These are phyloP conservation scores for Patiria miniata DNA, from an alignment of 35 echinoderm and acorn worm genomes.

Conservation along the genomic window DNA sequence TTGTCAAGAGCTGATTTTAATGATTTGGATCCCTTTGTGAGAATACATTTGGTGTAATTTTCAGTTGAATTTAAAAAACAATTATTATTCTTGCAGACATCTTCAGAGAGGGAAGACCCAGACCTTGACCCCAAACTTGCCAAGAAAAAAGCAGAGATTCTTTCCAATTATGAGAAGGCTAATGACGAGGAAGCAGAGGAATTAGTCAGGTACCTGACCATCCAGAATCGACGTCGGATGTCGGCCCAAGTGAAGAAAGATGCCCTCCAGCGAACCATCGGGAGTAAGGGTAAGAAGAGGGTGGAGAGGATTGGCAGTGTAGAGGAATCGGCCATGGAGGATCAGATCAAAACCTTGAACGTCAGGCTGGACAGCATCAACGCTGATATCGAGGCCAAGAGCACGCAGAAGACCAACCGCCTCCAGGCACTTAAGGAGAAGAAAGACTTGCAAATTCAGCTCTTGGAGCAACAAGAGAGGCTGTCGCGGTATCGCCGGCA, in stretches of 20 bases:
- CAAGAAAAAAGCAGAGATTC: slow-evolving; percentile 15
- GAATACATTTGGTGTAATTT: too few relatives aligned
- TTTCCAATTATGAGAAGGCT: slow-evolving; percentile 4
- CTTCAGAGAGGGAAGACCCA: not conserved
- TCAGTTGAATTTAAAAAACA: too few relatives aligned
- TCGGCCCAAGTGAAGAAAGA: slow-evolving; percentile 14
- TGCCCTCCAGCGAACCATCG: not conserved
- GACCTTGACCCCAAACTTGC: not conserved
- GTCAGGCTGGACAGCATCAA: not conserved
- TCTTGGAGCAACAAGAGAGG: slow-evolving; percentile 15
- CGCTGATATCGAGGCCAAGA: not conserved
- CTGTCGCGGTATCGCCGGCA: not conserved
- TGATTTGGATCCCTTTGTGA: too few relatives aligned
- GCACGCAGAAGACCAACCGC: not conserved
- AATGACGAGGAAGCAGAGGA: slow-evolving; percentile 10
- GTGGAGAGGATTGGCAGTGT: slow-evolving; percentile 14
- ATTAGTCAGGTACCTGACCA: not conserved
- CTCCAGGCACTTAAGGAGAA: not conserved
- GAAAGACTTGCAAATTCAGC: not conserved
- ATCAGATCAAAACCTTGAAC: slow-evolving; percentile 1
- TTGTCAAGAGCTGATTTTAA: too few relatives aligned
- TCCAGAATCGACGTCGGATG: slow-evolving; percentile 1
- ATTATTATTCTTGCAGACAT: not conserved
- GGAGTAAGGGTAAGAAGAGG: not conserved
- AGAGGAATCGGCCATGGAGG: slow-evolving; percentile 11